A percentile compares a stretch with the other conserved stretches of the same genome.
phyloP scores from a whole-genome alignment of 2,113 vertebrate genomes.

The Melanostigma gelatinosum region DNA sequence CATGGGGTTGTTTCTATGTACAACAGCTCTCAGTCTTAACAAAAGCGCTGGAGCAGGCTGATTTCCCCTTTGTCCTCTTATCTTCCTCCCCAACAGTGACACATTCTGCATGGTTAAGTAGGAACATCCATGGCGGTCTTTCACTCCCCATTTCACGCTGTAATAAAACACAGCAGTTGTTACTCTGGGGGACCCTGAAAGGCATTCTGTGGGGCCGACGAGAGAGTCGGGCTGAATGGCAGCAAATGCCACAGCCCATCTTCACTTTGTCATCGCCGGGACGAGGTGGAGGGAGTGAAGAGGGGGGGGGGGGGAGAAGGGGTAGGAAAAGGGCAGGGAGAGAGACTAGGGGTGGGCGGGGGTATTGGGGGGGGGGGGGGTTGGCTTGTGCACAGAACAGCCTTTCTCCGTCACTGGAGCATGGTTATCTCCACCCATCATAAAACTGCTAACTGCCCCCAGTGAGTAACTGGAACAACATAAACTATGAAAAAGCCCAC shows the following conservation, averaged over 20 bases:
- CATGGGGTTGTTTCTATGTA: constrained; percentile 49
- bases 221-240: constrained; percentile 84
- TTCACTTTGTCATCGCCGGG: constrained; percentile 69
- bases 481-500: constrained; percentile 55
- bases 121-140: constrained; percentile 83
- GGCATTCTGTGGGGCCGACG: constrained; percentile 84
- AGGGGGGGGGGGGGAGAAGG: neutral
- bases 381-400: constrained; percentile 29
- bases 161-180: constrained; percentile 88
- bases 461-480: constrained; percentile 67
- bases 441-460: constrained; percentile 54
- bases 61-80: constrained; percentile 81
- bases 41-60: constrained; percentile 69
- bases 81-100: constrained; percentile 76
- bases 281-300: constrained; percentile 32
- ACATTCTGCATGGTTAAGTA: constrained; percentile 85
- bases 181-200: constrained; percentile 86
- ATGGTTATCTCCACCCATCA: constrained; percentile 41
- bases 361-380: neutral
- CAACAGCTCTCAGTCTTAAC: constrained; percentile 50
- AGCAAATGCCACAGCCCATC: constrained; percentile 81
- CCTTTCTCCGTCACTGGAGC: constrained; percentile 40
- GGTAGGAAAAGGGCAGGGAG: neutral
- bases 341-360: neutral
- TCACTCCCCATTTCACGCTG: constrained; percentile 89